These are phyloP conservation scores for Drosophila kikkawai DNA, from an alignment of 1,140 invertebrate species.

Conservation along the genomic window DNA sequence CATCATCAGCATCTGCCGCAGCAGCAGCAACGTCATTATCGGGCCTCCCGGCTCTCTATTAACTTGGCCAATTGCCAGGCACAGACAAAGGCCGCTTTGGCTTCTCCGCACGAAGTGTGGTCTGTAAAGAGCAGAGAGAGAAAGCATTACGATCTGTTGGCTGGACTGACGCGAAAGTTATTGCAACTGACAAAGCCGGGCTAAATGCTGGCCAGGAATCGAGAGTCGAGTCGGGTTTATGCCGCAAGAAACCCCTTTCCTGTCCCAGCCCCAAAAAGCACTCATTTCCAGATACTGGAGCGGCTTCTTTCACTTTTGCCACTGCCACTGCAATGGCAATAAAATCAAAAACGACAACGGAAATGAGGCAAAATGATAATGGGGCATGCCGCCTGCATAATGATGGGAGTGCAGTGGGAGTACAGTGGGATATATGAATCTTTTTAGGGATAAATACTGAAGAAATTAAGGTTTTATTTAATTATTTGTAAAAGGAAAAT, in stretches of 20 bases:
- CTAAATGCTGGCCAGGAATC: conserved; percentile 21
- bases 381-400: conserved; percentile 70
- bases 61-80: conserved; percentile 81
- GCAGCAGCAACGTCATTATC: conserved; percentile 77
- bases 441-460: not conserved
- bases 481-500: not conserved
- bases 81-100: conserved; percentile 60
- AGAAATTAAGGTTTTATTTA: no score
- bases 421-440: not conserved
- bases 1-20: conserved; percentile 70
- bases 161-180: conserved; percentile 78
- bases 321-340: conserved; percentile 4
- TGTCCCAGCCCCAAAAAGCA: conserved; percentile 40
- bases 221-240: not conserved
- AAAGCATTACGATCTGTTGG: conserved; percentile 66
- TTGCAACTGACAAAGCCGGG: conserved; percentile 70
- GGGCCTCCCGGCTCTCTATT: conserved; percentile 67
- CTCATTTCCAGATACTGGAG: conserved; percentile 50
- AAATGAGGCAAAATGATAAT: conserved; percentile 77
- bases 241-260: conserved; percentile 5
- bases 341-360: conserved; percentile 62
- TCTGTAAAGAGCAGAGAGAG: conserved; percentile 48
- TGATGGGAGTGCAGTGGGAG: conserved; percentile 42
- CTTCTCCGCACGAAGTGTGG: conserved; percentile 48
- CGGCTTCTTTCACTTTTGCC: conserved; percentile 16